phyloP scores from a whole-genome alignment of 2,888 invertebrate genomes.

The Lithophane leautieri region DNA sequence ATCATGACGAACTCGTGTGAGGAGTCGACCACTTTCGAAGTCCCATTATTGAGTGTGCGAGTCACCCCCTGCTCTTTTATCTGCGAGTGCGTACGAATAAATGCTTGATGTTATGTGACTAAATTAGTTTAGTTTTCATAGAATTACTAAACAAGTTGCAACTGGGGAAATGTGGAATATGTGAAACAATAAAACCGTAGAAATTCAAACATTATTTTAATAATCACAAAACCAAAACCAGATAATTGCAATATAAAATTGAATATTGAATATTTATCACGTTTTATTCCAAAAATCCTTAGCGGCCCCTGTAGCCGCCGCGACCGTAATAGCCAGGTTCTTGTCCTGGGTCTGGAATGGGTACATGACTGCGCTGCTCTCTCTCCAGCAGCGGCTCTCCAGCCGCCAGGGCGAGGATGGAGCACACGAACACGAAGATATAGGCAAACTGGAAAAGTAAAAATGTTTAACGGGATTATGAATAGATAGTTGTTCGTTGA shows the following conservation, averaged over 20 bases:
- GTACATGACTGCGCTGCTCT: constrained; percentile 33
- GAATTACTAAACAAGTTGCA: neutral
- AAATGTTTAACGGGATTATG: neutral
- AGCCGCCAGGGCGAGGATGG: constrained; percentile 4
- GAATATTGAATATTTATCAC: neutral
- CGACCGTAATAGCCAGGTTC: too few relatives aligned
- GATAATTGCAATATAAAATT: neutral
- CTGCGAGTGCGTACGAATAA: too few relatives aligned
- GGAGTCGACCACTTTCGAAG: too few relatives aligned
- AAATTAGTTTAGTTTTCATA: too few relatives aligned
- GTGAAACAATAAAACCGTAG: neutral
- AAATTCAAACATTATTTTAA: constrained; percentile 4
- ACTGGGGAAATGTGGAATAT: neutral
- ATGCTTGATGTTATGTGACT: neutral
- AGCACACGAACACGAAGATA: constrained; percentile 6
- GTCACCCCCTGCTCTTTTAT: too few relatives aligned
- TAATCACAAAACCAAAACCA: neutral
- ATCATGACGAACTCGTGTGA: too few relatives aligned
- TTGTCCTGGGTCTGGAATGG: constrained; percentile 12
- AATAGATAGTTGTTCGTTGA: neutral
- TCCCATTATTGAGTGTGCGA: too few relatives aligned
- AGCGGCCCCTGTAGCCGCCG: neutral
- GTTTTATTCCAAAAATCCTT: neutral
- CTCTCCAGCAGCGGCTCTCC: constrained; percentile 1
- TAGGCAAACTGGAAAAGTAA: constrained; percentile 18